Base-by-base conservation (phyloP, 2,888 invertebrate species). In the Microctonus hyperodae region DNA sequence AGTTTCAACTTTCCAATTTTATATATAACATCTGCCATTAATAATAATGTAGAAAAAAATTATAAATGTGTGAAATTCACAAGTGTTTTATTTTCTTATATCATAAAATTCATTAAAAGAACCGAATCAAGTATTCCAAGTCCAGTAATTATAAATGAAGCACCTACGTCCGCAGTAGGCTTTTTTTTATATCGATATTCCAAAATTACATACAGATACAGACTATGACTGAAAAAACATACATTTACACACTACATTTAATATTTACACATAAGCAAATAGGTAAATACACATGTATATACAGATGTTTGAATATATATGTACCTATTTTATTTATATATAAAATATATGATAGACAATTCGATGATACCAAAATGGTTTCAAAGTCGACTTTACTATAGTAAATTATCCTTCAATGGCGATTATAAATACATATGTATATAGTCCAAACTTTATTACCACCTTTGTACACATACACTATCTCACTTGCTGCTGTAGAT, bases 371-470 rank as follows among this genome's bases (percentile, higher is more conserved):
- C 40, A 56, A 66, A 61, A 11, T 6, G 16, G 33, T 25, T 40
- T 23, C 40, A 22, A 23, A 58, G 22, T 13, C 35, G 37, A 53
- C 53, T 62, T 62, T 62, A 40, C 61, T 62, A 62, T 62, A 62
- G 61, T 62, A 23, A 23, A 62, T 50, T 28, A 13, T 16, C 44
- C 44, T 16, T 44, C 51, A 55, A 37, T 11, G 53, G 28, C 37
- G 4, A 20, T 33, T 16, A 53, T 62, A 62, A 62, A 62, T 25
- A 53, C n/a, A n/a, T n/a, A n/a, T n/a, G n/a, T n/a, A n/a, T n/a
- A n/a, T 64, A 59, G 65, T 51, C 65, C 16, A 65, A 58, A 53
- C 28, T 59, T 37, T 53, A 65, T 50, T 57, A 31, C 22, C 48
- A 48, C 44, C 33, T 50, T 57, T 57, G 31, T 13, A 53, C 61